Evolutionary conservation across 2,888 invertebrate genomes (phyloP), one percentile per base, ranked within the genome.

Genomic region (Theretra japonica): DNA sequence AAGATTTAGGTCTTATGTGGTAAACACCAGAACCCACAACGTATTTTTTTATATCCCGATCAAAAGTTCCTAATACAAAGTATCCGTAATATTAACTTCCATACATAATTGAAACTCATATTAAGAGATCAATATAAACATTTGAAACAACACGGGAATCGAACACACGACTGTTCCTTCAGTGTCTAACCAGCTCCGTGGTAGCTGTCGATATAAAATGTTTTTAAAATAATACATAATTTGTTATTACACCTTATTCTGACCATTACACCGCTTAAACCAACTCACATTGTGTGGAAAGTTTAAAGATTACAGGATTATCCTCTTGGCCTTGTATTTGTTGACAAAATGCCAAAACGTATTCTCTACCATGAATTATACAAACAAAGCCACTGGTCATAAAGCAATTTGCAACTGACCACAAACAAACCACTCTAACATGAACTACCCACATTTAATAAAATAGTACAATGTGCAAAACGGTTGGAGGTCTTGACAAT

Each of bases 311-410:
- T 65, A 48, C 11, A 23, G 48, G 23, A 23, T 48, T 65, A 65
- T 65, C 48, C 65, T 41, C 65, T 65, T 65, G 48, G 23, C 65
- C 65, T 48, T 48, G 65, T 65, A 56, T 53, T 53, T 28, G 33
- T 72, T 72, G 72, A 69, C 48, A 30, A 60, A 68, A 68, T 21
- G 70, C 69, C 71, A 69, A 30, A 70, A 23, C 19, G 33, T 33
- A 68, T 57, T 58, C 50, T 72, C 41, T 68, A 23, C 30, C 53
- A 57, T 28, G 23, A 60, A 71, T 71, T 65, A 48, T 70, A 65
- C 56, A 68, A 73, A 59, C 56, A 62, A 65, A 60, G 72, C 74
- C 72, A 75, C 53, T 73, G 59, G 53, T 41, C 68, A 72, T 72
- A 30, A 62, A 33, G 33, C 53, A 56, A 62, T 71, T 71, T 68